Percentiles rank a stretch among this genome's conserved stretches.
Evolutionary conservation across 1,140 invertebrate species (phyloP).

Genomic region (Anadara kagoshimensis): DNA sequence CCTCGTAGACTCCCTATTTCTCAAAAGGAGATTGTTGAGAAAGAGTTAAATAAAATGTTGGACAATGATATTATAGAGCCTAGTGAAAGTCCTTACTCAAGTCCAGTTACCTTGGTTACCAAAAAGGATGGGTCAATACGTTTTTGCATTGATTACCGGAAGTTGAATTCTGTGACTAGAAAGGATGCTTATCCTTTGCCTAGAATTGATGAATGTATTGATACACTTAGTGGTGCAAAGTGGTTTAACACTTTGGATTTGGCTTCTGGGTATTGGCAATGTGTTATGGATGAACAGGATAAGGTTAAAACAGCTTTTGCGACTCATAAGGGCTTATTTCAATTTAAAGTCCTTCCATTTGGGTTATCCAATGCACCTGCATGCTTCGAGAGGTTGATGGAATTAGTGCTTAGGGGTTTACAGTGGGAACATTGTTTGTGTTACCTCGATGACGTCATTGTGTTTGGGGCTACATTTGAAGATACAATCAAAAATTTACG

Average conservation of each 20-base stretch:
- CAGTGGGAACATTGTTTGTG: slow-evolving; percentile 22
- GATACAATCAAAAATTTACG: slow-evolving; percentile 28
- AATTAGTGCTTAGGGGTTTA: slow-evolving; percentile 25
- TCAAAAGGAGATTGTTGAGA: slow-evolving; percentile 11
- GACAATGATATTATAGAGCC: slow-evolving; percentile 22
- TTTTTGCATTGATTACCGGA: slow-evolving; percentile 21
- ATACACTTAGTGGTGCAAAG: slow-evolving; percentile 18
- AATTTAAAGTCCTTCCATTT: slow-evolving; percentile 27
- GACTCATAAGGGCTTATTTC: slow-evolving; percentile 28
- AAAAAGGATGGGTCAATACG: slow-evolving; percentile 26
- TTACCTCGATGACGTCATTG: slow-evolving; percentile 45
- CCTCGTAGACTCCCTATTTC: slow-evolving; percentile 7
- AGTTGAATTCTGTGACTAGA: slow-evolving; percentile 41
- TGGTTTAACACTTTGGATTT: slow-evolving; percentile 31
- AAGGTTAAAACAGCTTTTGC: slow-evolving; percentile 9
- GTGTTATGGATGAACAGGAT: slow-evolving; percentile 27
- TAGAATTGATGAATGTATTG: slow-evolving; percentile 29
- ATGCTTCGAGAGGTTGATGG: slow-evolving; percentile 4
- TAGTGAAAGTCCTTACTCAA: slow-evolving; percentile 18
- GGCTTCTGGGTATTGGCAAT: slow-evolving; percentile 29
- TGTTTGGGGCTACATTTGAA: too few relatives aligned
- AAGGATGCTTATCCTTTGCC: slow-evolving; percentile 40
- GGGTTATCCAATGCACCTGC: not conserved
- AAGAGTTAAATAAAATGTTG: slow-evolving; percentile 24
- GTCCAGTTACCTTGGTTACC: slow-evolving; percentile 17